Percentiles rank a stretch among this genome's conserved stretches.
Evolutionary conservation across 2,888 invertebrate genomes (phyloP).

Genomic region (Teleogryllus oceanicus): DNA sequence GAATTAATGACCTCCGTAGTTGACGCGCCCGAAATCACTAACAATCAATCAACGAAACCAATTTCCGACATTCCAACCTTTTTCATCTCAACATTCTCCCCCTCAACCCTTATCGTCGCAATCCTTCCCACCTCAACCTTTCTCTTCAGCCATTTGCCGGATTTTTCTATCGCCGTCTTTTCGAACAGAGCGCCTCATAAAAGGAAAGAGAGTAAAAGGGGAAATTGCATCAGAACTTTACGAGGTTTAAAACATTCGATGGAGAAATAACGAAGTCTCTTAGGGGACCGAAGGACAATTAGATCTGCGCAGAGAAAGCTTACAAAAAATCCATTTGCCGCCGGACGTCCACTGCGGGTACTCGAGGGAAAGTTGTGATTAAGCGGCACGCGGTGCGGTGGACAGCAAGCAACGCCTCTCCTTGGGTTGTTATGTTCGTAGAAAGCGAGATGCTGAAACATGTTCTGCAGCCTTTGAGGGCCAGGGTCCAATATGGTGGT

Average conservation of each 20-base stretch:
- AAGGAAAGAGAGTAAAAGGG: background rate
- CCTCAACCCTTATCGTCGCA: background rate
- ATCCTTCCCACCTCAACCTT: background rate
- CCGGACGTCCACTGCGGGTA: background rate
- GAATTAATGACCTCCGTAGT: no score
- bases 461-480: no score
- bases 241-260: slow-evolving; percentile 7
- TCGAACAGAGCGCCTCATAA: background rate
- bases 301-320: background rate
- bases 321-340: background rate
- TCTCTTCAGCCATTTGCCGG: background rate
- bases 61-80: no score
- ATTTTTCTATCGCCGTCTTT: background rate
- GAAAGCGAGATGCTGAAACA: no score
- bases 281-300: background rate
- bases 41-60: no score
- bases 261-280: slow-evolving; percentile 8
- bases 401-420: no score
- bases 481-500: no score
- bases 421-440: no score
- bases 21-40: no score
- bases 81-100: no score
- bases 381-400: no score
- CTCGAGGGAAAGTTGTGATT: no score
- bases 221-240: background rate